Conservation (phyloP, 2,113 vertebrate species). For the Trinectes maculatus region DNA sequence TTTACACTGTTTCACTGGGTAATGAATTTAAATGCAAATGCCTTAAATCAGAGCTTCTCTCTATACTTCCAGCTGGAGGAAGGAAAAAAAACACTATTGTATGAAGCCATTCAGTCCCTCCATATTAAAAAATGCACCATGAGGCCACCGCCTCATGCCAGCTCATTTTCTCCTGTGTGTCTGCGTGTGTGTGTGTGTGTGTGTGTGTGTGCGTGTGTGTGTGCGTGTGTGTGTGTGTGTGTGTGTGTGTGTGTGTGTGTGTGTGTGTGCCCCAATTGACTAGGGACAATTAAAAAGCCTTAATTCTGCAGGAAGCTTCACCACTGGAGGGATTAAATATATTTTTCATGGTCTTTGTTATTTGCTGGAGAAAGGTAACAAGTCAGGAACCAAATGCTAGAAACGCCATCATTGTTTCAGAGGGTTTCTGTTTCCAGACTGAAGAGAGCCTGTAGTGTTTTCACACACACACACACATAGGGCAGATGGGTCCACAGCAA, state of each 20-base stretch:
- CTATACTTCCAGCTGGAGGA: constrained; percentile 8
- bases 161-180: constrained; percentile 1
- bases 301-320: not conserved
- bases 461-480: no score
- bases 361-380: not conserved
- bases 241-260: constrained; percentile 1
- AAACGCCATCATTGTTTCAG: no score
- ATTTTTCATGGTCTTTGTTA: not conserved
- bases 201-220: not conserved
- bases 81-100: not conserved
- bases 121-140: constrained; percentile 7
- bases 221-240: not conserved
- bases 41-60: not conserved
- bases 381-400: no score
- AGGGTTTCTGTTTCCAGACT: no score
- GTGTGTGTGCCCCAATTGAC: not conserved
- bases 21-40: constrained; percentile 2
- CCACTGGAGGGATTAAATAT: not conserved
- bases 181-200: not conserved
- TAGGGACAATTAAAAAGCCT: not conserved
- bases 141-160: constrained; percentile 16
- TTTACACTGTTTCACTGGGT: not conserved
- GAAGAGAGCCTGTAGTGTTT: no score
- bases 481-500: no score
- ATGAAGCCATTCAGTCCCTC: constrained; percentile 23